Percentiles rank a stretch among this genome's conserved stretches.
Evolutionary conservation across 2,113 vertebrate species (phyloP).

Genomic region (Heterotis niloticus): DNA sequence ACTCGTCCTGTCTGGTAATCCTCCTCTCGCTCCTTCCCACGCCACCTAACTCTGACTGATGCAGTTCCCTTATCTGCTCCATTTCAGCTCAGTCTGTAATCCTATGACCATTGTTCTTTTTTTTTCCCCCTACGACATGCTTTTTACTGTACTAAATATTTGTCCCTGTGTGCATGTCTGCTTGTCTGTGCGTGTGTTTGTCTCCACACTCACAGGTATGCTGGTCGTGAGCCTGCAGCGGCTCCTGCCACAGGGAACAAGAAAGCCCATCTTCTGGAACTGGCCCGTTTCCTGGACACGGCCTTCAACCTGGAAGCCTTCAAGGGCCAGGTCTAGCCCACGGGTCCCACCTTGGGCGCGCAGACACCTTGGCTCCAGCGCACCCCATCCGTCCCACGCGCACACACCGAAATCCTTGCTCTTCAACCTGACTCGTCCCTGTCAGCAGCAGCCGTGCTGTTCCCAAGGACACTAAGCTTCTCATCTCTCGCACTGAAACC

Average conservation of each 20-base stretch:
- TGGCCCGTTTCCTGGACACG: slow-evolving; percentile 81
- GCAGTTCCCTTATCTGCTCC: not conserved
- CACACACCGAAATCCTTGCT: slow-evolving; percentile 16
- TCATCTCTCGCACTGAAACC: not conserved
- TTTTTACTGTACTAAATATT: not conserved
- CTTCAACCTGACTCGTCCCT: not conserved
- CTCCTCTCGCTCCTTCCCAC: not conserved
- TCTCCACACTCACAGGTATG: slow-evolving; percentile 70
- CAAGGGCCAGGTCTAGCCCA: slow-evolving; percentile 69
- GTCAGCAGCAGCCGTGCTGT: slow-evolving; percentile 1
- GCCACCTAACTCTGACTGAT: not conserved
- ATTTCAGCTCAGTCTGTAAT: not conserved
- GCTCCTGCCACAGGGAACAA: slow-evolving; percentile 96
- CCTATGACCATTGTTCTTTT: not conserved
- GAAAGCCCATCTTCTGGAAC: slow-evolving; percentile 83
- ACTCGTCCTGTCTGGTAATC: slow-evolving; percentile 85
- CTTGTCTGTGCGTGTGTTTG: slow-evolving; percentile 21
- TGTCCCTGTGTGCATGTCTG: not conserved
- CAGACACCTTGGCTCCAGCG: not conserved
- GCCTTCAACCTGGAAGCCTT: slow-evolving; percentile 84
- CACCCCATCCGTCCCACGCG: slow-evolving; percentile 26
- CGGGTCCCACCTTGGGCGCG: slow-evolving; percentile 22
- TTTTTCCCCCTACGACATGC: not conserved
- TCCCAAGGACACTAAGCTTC: not conserved
- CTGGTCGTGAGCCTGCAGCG: slow-evolving; percentile 80